Conservation (phyloP, 2,797 vertebrate species). For the Cirrhinus molitorella region DNA sequence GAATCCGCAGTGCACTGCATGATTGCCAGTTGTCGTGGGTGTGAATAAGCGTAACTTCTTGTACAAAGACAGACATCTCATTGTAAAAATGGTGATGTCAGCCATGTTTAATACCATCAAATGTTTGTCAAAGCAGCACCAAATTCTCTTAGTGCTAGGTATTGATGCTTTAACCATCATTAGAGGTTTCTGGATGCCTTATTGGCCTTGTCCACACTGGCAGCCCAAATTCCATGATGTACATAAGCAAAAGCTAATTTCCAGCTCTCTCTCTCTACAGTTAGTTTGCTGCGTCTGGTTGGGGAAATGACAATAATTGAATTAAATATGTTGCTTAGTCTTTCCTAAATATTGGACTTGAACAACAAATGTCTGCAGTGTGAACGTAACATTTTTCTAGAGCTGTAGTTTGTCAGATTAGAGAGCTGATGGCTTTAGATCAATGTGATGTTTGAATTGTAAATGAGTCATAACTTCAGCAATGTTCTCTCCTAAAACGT, state of each 20-base stretch:
- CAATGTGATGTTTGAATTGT: background rate
- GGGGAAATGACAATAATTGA: no score
- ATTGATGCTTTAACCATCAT: background rate
- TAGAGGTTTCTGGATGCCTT: background rate
- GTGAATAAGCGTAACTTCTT: background rate
- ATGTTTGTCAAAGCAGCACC: background rate
- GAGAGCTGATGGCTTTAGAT: constrained; percentile 59
- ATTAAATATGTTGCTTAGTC: no score
- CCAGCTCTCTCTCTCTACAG: background rate
- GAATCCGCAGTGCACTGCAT: background rate
- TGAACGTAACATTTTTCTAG: constrained; percentile 56
- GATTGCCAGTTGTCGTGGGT: background rate
- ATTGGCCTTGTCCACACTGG: background rate
- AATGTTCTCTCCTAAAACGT: background rate
- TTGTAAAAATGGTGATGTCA: constrained; percentile 11
- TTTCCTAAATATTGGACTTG: background rate
- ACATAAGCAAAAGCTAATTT: background rate
- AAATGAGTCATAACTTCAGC: background rate
- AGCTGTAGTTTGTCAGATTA: constrained; percentile 57
- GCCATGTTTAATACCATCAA: constrained; percentile 2
- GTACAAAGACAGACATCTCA: background rate
- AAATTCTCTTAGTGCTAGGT: background rate
- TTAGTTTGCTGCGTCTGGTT: background rate
- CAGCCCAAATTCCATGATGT: background rate
- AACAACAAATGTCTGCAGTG: constrained; percentile 17